These are phyloP conservation scores for Cheilosia vernalis DNA, from an alignment of 2,888 invertebrate genomes.

Conservation along the genomic window DNA sequence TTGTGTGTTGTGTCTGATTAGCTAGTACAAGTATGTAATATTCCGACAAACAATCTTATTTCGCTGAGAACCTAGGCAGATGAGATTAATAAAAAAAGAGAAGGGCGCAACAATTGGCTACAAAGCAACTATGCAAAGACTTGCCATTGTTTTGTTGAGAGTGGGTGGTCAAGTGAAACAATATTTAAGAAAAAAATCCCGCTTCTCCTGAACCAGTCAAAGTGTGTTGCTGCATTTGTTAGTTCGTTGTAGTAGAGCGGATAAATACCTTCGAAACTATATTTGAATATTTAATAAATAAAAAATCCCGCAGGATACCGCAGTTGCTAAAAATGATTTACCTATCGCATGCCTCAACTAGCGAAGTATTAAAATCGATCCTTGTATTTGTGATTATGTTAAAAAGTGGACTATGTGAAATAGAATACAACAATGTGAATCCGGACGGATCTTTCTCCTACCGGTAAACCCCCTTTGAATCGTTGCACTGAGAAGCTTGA, in stretches of 20 bases:
- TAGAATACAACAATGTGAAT: slow-evolving; percentile 87
- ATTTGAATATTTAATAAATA: not conserved
- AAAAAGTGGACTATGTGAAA: slow-evolving; percentile 77
- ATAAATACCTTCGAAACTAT: not conserved
- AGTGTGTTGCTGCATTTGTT: slow-evolving; percentile 39
- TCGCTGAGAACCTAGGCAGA: slow-evolving; percentile 27
- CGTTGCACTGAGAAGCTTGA: not conserved
- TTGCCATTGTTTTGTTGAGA: slow-evolving; percentile 53
- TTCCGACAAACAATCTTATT: slow-evolving; percentile 36
- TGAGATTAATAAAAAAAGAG: slow-evolving; percentile 44
- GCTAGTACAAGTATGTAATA: slow-evolving; percentile 9
- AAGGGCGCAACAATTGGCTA: slow-evolving; percentile 41
- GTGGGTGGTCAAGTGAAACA: slow-evolving; percentile 83
- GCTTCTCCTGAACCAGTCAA: slow-evolving; percentile 63
- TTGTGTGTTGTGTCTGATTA: slow-evolving; percentile 45
- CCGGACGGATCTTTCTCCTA: slow-evolving; percentile 90
- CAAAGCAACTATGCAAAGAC: slow-evolving; percentile 37
- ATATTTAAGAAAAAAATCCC: slow-evolving; percentile 69
- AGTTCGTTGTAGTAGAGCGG: slow-evolving; percentile 15
- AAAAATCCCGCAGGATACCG: not conserved
- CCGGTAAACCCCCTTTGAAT: slow-evolving; percentile 84
- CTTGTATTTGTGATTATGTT: slow-evolving; percentile 40
- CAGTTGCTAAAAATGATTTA: slow-evolving; percentile 23
- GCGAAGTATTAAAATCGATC: slow-evolving; percentile 27
- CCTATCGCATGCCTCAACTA: not conserved